Percentiles rank a stretch among this genome's conserved stretches.
These are phyloP conservation scores for Ochotona curzoniae DNA, from an alignment of 2,113 vertebrate species.

Conservation along the genomic window DNA sequence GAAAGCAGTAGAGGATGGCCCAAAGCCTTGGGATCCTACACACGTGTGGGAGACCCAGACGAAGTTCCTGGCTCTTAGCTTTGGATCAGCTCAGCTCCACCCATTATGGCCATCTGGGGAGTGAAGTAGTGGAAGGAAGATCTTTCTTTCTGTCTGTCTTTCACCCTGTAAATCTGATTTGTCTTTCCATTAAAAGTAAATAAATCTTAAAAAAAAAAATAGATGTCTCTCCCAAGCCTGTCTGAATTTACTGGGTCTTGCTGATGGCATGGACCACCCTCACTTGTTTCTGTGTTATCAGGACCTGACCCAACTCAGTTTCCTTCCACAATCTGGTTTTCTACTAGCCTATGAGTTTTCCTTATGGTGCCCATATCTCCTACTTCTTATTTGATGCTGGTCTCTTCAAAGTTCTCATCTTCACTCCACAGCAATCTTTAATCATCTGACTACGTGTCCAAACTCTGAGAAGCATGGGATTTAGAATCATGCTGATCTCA, in stretches of 20 bases:
- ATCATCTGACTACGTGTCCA: background rate
- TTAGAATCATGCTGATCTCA: background rate
- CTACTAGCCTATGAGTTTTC: background rate
- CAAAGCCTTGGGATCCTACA: no score
- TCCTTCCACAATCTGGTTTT: background rate
- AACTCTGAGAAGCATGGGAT: background rate
- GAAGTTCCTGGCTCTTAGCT: no score
- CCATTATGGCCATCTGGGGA: no score
- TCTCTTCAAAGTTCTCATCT: background rate
- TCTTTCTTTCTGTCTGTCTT: no score
- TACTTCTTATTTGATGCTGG: background rate
- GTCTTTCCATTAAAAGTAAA: no score
- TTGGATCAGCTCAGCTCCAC: no score
- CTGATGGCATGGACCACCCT: background rate
- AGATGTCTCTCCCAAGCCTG: background rate
- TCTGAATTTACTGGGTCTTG: background rate
- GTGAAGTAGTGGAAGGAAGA: no score
- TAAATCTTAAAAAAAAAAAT: no score
- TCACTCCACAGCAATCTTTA: background rate
- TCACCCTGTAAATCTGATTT: no score
- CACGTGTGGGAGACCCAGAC: no score
- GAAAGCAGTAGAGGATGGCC: no score
- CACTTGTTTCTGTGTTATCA: background rate
- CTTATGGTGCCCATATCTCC: background rate
- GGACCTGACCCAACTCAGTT: background rate